phyloP scores from a whole-genome alignment of 2,113 vertebrate genomes.

The Camelus bactrianus region DNA sequence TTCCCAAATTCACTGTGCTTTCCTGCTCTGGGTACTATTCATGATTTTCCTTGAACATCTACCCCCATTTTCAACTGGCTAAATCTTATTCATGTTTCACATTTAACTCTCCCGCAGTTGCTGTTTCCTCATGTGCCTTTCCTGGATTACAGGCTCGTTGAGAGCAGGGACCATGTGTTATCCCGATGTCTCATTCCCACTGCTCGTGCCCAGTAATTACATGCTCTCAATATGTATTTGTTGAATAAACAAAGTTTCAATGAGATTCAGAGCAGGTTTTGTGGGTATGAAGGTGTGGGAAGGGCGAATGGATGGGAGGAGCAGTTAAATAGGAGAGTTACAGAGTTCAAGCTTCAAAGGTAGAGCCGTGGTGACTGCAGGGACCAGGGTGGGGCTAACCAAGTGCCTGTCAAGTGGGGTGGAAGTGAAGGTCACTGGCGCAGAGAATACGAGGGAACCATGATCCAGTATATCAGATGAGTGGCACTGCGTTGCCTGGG shows the following conservation, averaged over 20 bases:
- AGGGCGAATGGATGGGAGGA: not conserved
- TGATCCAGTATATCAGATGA: not conserved
- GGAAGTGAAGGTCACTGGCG: conserved; percentile 42
- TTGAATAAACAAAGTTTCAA: conserved; percentile 56
- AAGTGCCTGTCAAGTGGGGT: not conserved
- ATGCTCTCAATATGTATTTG: conserved; percentile 36
- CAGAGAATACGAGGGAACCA: not conserved
- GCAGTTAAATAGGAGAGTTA: not conserved
- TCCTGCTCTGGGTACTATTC: not conserved
- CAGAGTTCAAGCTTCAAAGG: conserved; percentile 28
- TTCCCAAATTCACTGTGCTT: not conserved
- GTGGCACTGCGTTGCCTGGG: not conserved
- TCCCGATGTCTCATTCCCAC: not conserved
- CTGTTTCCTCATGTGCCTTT: not conserved
- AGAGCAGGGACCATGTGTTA: not conserved
- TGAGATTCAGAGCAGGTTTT: conserved; percentile 55
- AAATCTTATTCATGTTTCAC: not conserved
- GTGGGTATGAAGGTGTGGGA: conserved; percentile 17
- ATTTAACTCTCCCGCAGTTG: not conserved
- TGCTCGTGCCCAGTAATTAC: not conserved
- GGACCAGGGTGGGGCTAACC: not conserved
- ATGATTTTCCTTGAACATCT: not conserved
- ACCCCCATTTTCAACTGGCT: not conserved
- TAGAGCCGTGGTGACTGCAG: not conserved
- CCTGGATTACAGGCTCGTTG: not conserved